Evolutionary conservation across 2,888 invertebrate species (phyloP).

Genomic region (Oscheius sp.): DNA sequence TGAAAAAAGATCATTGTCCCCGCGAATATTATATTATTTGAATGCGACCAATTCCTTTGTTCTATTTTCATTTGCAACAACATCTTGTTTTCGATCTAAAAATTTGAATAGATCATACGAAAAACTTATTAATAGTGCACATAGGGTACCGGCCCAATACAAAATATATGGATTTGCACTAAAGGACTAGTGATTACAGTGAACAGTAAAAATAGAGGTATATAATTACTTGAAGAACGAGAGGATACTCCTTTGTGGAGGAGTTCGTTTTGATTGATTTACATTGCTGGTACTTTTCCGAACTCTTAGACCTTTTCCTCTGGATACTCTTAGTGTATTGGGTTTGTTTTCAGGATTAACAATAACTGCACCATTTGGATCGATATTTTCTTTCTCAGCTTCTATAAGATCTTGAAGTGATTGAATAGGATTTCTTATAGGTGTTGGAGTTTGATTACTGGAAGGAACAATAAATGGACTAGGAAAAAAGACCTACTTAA

Average conservation of each 20-base stretch:
- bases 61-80: too few species aligned
- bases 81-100: too few species aligned
- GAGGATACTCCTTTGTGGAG: conserved; percentile 5
- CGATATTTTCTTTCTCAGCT: conserved; percentile 19
- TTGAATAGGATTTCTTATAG: neutral
- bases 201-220: neutral
- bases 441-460: conserved; percentile 16
- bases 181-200: neutral
- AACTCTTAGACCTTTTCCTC: conserved; percentile 12
- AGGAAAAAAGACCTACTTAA: neutral
- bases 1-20: neutral
- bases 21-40: too few species aligned
- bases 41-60: too few species aligned
- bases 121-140: neutral
- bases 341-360: neutral
- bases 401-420: conserved; percentile 1
- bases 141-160: neutral
- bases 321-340: neutral
- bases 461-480: neutral
- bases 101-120: neutral
- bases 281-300: neutral
- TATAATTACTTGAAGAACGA: conserved; percentile 1
- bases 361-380: neutral
- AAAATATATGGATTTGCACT: neutral
- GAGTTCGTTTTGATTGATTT: neutral